A percentile compares a stretch with the other conserved stretches of the same genome.
phyloP scores from a whole-genome alignment of 1,140 invertebrate species.

The Caenorhabditis remanei region DNA sequence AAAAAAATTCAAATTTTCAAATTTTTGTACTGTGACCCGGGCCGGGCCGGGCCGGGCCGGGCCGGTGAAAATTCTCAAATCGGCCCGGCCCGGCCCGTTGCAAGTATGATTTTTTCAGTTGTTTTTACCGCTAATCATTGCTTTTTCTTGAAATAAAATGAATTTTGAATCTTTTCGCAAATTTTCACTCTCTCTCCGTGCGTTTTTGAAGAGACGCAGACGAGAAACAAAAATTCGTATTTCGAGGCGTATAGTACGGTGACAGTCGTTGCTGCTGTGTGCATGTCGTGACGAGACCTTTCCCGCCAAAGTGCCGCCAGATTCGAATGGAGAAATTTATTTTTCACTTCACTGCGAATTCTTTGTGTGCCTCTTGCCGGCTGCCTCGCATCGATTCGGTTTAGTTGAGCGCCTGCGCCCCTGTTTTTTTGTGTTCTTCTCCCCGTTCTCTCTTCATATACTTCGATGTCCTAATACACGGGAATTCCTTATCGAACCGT shows the following conservation, averaged over 20 bases:
- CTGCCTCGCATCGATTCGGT: slow-evolving; percentile 15
- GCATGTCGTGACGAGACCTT: not conserved
- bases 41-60: no score
- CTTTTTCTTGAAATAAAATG: not conserved
- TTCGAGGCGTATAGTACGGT: slow-evolving; percentile 35
- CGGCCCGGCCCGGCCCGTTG: no score
- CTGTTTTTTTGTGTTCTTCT: not conserved
- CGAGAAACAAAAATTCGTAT: slow-evolving; percentile 17
- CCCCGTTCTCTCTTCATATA: no score
- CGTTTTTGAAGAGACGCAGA: not conserved
- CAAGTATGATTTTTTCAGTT: no score
- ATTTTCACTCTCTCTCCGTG: not conserved
- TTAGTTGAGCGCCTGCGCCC: not conserved
- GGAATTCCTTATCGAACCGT: no score
- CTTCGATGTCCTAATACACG: no score
- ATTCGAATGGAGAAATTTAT: not conserved
- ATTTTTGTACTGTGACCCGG: no score
- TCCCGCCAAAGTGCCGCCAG: not conserved
- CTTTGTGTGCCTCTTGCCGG: not conserved
- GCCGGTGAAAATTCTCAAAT: no score
- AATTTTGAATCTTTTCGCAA: slow-evolving; percentile 38
- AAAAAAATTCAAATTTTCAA: no score
- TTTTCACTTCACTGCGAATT: not conserved
- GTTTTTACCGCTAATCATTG: no score
- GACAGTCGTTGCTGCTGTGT: slow-evolving; percentile 31